These are phyloP conservation scores for Xanthorhoe designata DNA, from an alignment of 2,888 invertebrate species.

Conservation along the genomic window DNA sequence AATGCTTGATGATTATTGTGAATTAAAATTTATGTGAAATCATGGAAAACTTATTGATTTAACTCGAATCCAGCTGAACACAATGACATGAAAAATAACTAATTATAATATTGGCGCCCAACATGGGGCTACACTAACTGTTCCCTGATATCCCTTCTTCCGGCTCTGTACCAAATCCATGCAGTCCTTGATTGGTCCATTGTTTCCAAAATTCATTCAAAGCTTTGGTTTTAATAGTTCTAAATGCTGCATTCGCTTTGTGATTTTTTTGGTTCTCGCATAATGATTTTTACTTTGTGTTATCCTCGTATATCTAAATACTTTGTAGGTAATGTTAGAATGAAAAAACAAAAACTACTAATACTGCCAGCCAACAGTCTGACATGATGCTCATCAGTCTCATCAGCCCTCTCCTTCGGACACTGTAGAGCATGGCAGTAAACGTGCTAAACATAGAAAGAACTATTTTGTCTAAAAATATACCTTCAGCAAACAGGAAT, in stretches of 20 bases:
- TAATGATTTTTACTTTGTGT: background rate
- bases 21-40: no score
- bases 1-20: no score
- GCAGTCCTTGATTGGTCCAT: conserved; percentile 39
- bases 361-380: no score
- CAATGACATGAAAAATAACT: no score
- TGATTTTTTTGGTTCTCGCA: background rate
- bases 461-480: background rate
- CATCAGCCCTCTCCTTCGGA: no score
- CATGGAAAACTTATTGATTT: no score
- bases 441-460: no score
- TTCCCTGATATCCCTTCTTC: background rate
- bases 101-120: conserved; percentile 14
- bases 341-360: no score
- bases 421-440: no score
- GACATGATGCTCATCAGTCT: no score
- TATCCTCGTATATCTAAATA: background rate
- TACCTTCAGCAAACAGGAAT: background rate
- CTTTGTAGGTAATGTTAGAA: background rate
- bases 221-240: conserved; percentile 30
- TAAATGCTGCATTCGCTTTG: conserved; percentile 7
- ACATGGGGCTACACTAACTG: background rate
- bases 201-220: conserved; percentile 41
- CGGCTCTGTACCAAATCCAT: conserved; percentile 20
- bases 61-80: no score